Percentiles rank a stretch among this genome's conserved stretches.
Evolutionary conservation across 2,888 invertebrate genomes (phyloP).

Genomic region (Lasioglossum morio): DNA sequence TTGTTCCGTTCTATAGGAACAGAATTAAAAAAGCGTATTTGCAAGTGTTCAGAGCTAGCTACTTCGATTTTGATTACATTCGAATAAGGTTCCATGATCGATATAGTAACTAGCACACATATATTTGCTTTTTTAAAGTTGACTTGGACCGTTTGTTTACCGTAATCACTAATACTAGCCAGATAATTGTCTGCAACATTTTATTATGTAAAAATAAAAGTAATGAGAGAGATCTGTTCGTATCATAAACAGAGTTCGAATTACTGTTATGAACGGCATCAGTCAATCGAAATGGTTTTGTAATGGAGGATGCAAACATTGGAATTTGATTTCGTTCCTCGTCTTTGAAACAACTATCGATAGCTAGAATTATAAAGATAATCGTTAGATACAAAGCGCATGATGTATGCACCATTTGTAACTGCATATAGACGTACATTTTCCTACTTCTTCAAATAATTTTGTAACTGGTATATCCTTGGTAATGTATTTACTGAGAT

Average conservation of each 20-base stretch:
- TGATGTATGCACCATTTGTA: not conserved
- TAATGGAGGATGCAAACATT: constrained; percentile 77
- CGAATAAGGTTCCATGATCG: constrained; percentile 73
- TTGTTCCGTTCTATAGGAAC: constrained; percentile 71
- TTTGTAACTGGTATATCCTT: constrained; percentile 77
- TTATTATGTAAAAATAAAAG: constrained; percentile 26
- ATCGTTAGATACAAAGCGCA: not conserved
- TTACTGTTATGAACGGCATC: constrained; percentile 73
- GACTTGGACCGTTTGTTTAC: constrained; percentile 63
- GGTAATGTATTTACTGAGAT: constrained; percentile 78
- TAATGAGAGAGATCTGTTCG: not conserved
- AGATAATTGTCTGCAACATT: constrained; percentile 61
- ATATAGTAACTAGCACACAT: constrained; percentile 66
- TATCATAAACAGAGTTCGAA: constrained; percentile 13
- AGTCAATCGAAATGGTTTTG: constrained; percentile 77
- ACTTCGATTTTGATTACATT: constrained; percentile 73
- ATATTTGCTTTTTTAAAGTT: constrained; percentile 70
- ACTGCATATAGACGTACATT: constrained; percentile 67
- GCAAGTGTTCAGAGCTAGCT: constrained; percentile 61
- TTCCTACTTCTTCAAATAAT: constrained; percentile 79
- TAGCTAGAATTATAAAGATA: constrained; percentile 71
- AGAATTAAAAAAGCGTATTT: constrained; percentile 74
- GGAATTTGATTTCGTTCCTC: constrained; percentile 79
- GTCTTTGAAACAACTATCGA: constrained; percentile 76
- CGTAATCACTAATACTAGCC: constrained; percentile 61